Percentiles rank a stretch among this genome's conserved stretches.
These are phyloP conservation scores for Oikopleura albicans DNA, from an alignment of 23 tunicate species.

Conservation along the genomic window DNA sequence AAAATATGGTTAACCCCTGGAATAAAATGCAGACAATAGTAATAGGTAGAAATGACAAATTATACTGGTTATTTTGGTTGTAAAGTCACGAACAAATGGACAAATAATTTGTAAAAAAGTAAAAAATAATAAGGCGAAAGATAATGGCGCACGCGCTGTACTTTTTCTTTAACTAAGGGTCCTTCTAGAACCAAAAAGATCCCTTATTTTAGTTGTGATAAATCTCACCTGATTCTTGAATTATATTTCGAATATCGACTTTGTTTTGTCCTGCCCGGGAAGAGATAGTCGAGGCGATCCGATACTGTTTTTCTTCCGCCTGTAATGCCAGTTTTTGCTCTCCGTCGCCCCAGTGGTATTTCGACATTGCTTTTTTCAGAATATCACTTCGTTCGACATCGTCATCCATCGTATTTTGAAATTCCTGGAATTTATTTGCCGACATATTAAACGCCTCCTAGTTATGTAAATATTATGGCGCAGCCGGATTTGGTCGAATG, in stretches of 20 bases:
- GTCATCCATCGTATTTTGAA: background rate
- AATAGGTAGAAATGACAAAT: too few species aligned
- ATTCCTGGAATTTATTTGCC: background rate
- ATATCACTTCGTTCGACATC: background rate
- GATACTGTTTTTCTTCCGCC: background rate
- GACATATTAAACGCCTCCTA: background rate
- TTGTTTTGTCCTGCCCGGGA: background rate
- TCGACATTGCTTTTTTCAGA: background rate
- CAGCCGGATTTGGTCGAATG: too few species aligned
- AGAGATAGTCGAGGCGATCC: background rate
- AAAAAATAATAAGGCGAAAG: too few species aligned
- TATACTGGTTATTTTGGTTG: too few species aligned
- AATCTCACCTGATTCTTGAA: background rate
- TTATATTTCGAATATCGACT: background rate
- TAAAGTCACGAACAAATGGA: too few species aligned
- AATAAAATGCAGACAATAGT: too few species aligned
- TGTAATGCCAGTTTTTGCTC: background rate
- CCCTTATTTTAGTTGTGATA: background rate
- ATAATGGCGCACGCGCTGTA: too few species aligned
- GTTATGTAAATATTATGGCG: too few species aligned
- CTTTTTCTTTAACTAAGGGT: too few species aligned
- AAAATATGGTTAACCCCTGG: too few species aligned
- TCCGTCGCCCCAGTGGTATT: background rate
- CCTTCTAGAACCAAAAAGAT: too few species aligned
- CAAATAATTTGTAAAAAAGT: too few species aligned